These are phyloP conservation scores for Margaritifera margaritifera DNA, from an alignment of 2,888 invertebrate species.

Conservation along the genomic window DNA sequence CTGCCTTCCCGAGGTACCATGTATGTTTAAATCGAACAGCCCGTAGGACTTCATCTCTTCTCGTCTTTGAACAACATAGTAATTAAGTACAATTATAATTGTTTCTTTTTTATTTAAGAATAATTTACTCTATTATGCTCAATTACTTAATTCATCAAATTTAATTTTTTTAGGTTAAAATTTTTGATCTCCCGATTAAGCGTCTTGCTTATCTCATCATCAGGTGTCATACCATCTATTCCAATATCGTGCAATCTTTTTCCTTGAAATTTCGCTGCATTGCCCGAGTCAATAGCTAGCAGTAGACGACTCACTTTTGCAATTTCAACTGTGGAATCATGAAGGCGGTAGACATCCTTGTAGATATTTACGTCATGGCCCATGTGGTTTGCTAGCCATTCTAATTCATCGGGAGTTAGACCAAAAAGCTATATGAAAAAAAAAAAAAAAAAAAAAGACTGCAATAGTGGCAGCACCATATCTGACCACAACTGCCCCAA, in stretches of 20 bases:
- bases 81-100: too few relatives aligned
- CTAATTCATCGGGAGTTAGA: conserved; percentile 1
- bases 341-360: conserved; percentile 5
- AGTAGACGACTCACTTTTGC: conserved; percentile 11
- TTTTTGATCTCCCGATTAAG: too few relatives aligned
- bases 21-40: too few relatives aligned
- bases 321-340: conserved; percentile 9
- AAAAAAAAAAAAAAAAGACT: not conserved
- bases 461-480: not conserved
- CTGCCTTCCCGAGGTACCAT: too few relatives aligned
- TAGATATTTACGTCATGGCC: conserved; percentile 9
- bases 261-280: conserved; percentile 1
- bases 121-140: too few relatives aligned
- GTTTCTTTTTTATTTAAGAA: too few relatives aligned
- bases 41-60: too few relatives aligned
- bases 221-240: conserved; percentile 5
- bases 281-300: conserved; percentile 5
- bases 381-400: conserved; percentile 14
- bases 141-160: too few relatives aligned
- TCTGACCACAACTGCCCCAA: too few relatives aligned
- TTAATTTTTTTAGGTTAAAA: too few relatives aligned
- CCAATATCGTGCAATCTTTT: conserved; percentile 9
- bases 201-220: too few relatives aligned
- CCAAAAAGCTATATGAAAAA: conserved; percentile 8
- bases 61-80: too few relatives aligned